A percentile compares a stretch with the other conserved stretches of the same genome.
phyloP scores from a whole-genome alignment of 2,797 vertebrate genomes.

The Apogon talboti region DNA sequence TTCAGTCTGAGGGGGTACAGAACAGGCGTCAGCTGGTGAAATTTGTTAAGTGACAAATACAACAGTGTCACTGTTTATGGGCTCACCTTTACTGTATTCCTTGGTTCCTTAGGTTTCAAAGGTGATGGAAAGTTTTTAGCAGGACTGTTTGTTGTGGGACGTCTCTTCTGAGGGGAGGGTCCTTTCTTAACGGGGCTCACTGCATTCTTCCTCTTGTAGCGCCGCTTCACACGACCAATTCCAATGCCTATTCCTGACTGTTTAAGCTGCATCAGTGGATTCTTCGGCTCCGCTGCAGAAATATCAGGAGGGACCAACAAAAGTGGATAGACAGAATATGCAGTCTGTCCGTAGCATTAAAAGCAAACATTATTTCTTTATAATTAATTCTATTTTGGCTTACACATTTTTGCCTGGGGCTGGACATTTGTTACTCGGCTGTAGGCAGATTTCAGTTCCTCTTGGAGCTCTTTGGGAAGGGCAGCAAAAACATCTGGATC shows the following conservation, averaged over 20 bases:
- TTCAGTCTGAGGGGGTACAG: constrained; percentile 80
- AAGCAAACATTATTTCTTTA: not conserved
- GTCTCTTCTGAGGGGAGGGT: constrained; percentile 90
- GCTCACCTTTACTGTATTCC: constrained; percentile 83
- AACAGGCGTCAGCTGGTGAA: not conserved
- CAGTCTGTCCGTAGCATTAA: accelerated
- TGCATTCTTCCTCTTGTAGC: constrained; percentile 86
- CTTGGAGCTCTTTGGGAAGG: constrained; percentile 93
- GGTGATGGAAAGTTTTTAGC: constrained; percentile 83
- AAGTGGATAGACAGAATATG: not conserved
- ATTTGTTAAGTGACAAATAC: not conserved
- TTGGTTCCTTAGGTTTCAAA: constrained; percentile 81
- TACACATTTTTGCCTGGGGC: constrained; percentile 78
- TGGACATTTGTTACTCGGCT: constrained; percentile 82
- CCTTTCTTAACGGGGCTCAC: constrained; percentile 87
- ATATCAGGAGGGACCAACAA: not conserved
- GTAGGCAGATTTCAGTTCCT: constrained; percentile 92
- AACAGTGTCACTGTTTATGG: not conserved
- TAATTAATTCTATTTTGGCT: constrained; percentile 40
- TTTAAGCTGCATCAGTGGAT: constrained; percentile 88
- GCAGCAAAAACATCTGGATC: constrained; percentile 98
- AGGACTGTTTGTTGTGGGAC: constrained; percentile 81
- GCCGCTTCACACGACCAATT: constrained; percentile 86
- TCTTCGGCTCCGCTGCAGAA: constrained; percentile 85
- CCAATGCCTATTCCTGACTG: constrained; percentile 69